Conservation (phyloP, 37 sponge, comb jelly and placozoan species). For the Geodia barretti region DNA sequence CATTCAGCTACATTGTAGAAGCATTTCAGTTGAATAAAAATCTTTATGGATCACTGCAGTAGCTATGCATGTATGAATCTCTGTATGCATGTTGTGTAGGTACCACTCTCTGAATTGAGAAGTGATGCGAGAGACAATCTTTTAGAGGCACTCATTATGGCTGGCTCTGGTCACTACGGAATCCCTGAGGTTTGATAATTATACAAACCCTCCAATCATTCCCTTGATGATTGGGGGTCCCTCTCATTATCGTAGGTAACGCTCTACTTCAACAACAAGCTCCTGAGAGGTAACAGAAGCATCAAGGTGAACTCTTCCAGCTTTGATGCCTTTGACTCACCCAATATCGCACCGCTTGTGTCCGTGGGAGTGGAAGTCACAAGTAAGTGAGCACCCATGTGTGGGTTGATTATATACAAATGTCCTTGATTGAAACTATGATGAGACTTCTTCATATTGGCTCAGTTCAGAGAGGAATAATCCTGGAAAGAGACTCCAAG, state of each 20-base stretch:
- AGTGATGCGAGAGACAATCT: slow-evolving; percentile 82
- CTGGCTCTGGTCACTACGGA: slow-evolving; percentile 44
- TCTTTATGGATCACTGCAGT: too few relatives aligned
- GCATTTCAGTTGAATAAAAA: too few relatives aligned
- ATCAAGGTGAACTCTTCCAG: slow-evolving; percentile 54
- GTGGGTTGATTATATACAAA: background rate
- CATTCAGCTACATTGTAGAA: background rate
- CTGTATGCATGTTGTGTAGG: slow-evolving; percentile 24
- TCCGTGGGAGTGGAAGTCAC: slow-evolving; percentile 63
- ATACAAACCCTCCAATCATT: too few relatives aligned
- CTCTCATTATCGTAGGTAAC: slow-evolving; percentile 46
- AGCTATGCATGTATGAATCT: background rate
- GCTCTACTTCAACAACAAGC: slow-evolving; percentile 76
- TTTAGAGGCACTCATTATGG: slow-evolving; percentile 72
- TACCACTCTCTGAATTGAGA: slow-evolving; percentile 75
- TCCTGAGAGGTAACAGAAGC: slow-evolving; percentile 83
- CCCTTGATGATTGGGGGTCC: background rate
- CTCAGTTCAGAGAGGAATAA: background rate
- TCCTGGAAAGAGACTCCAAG: background rate
- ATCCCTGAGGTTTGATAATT: slow-evolving; percentile 86
- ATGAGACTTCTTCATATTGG: background rate
- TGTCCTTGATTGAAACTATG: background rate
- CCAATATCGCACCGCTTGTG: slow-evolving; percentile 81
- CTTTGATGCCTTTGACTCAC: slow-evolving; percentile 85
- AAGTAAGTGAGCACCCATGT: slow-evolving; percentile 18